phyloP scores from a whole-genome alignment of 2,113 vertebrate genomes.

The Lepisosteus osseus region DNA sequence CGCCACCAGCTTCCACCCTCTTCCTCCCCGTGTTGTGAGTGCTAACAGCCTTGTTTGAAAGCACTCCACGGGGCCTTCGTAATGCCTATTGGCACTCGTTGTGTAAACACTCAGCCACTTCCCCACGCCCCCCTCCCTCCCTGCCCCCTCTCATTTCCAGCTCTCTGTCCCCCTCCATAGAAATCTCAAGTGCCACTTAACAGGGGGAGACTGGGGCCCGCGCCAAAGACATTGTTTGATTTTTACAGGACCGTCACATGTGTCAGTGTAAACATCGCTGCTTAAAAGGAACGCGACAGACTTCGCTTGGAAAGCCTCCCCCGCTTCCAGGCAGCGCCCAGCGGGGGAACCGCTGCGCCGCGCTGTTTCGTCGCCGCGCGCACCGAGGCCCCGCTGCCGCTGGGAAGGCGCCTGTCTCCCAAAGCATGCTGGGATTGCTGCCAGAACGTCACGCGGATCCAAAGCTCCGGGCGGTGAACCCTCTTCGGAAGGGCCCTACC shows the following conservation, averaged over 20 bases:
- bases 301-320: neutral
- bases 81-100: slow-evolving; percentile 28
- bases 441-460: no score
- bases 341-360: no score
- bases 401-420: no score
- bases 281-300: slow-evolving; percentile 6
- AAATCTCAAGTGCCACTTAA: slow-evolving; percentile 55
- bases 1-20: slow-evolving; percentile 1
- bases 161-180: slow-evolving; percentile 39
- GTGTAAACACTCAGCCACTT: slow-evolving; percentile 38
- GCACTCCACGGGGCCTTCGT: slow-evolving; percentile 38
- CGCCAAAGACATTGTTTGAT: slow-evolving; percentile 46
- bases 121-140: slow-evolving; percentile 17
- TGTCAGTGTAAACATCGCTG: slow-evolving; percentile 12
- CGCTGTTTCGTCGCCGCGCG: no score
- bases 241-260: slow-evolving; percentile 3
- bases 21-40: slow-evolving; percentile 20
- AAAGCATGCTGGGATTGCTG: no score
- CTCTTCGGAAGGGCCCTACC: no score
- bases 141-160: slow-evolving; percentile 49
- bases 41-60: slow-evolving; percentile 37
- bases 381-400: no score
- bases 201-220: slow-evolving; percentile 37
- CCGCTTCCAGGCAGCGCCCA: no score
- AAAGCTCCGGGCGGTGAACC: no score